These are phyloP conservation scores for Hoplostethus mediterraneus DNA, from an alignment of 2,797 vertebrate genomes.

Conservation along the genomic window DNA sequence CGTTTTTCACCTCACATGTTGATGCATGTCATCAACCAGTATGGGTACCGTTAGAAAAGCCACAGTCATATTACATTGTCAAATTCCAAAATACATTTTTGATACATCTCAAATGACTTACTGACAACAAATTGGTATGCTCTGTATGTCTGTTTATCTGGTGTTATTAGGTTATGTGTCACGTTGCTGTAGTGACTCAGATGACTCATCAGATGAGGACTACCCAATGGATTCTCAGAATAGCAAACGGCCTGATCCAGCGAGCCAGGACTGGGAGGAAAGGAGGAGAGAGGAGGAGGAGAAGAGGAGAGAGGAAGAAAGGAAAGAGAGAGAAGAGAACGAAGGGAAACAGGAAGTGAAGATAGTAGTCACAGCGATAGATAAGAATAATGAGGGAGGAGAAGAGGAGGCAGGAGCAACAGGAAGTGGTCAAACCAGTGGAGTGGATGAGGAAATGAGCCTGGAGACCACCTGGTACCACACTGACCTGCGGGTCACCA, in stretches of 20 bases:
- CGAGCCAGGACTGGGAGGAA: conserved; percentile 81
- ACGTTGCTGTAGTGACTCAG: conserved; percentile 93
- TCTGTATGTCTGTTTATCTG: conserved; percentile 20
- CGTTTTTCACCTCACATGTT: conserved; percentile 55
- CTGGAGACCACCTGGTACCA: conserved; percentile 88
- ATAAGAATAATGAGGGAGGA: conserved; percentile 68
- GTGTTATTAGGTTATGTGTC: conserved; percentile 91
- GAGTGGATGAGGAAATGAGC: conserved; percentile 76
- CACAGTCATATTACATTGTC: conserved; percentile 21
- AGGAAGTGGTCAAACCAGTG: conserved; percentile 62
- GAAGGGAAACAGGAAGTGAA: conserved; percentile 82
- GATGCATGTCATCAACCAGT: conserved; percentile 68
- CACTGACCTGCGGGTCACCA: conserved; percentile 84
- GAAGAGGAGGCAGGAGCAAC: conserved; percentile 67
- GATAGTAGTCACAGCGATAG: conserved; percentile 83
- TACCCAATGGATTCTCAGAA: conserved; percentile 85
- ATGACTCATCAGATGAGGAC: conserved; percentile 91
- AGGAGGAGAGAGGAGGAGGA: conserved; percentile 76
- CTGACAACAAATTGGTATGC: conserved; percentile 24
- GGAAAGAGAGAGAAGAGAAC: conserved; percentile 77
- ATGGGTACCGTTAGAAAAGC: conserved; percentile 63
- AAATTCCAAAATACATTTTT: background rate
- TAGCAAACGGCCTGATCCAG: conserved; percentile 68
- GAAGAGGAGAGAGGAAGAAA: conserved; percentile 78
- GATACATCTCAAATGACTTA: background rate